Base-by-base conservation (phyloP, 1,140 invertebrate genomes). In the Chrysomallon squamiferum region DNA sequence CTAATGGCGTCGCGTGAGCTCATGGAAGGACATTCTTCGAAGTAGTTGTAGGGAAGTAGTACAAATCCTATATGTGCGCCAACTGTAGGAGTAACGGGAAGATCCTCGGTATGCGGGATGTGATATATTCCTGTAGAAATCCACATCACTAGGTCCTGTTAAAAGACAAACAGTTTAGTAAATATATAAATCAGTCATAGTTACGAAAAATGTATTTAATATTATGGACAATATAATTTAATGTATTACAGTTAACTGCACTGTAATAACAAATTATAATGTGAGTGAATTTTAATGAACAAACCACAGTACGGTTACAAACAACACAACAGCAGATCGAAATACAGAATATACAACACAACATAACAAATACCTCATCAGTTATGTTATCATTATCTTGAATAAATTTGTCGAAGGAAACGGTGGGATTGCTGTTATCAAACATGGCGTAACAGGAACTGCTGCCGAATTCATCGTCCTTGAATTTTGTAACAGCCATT, bases 371-470 rank as follows among this genome's bases (percentile, higher is more conserved):
- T 68, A 73, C 75, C 69, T 76, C 45, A 60, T 78, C 76, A 18
- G 69, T 35, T 54, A 78, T 76, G 30, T 38, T 69, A 50, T 78
- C 76, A 45, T 76, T 66, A 58, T 80, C 78, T 20, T 72, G 63
- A n/a, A 77, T 47, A 59, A 50, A 81, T 4, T 56, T 65, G 22
- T 77, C 60, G 67, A 81, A 80, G 62, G 76, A 72, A 3, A 79
- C 72, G 15, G 75, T 63, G 20, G 70, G 75, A 33, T 79, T 61
- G 9, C 57, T 49, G 22, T 62, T 59, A 71, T 81, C 79, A 64
- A 67, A 77, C 49, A 64, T 67, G 27, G 69, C 61, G 54, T 78
- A 78, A n/a, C 75, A 66, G 6, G 79, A 80, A 61, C 75, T 76
- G 58, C 76, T 81, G 9, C 50, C 32, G 6, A 47, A 43, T 59